A percentile compares a stretch with the other conserved stretches of the same genome.
Conservation (phyloP, 2,888 invertebrate species). For the Ectemnius continuus region DNA sequence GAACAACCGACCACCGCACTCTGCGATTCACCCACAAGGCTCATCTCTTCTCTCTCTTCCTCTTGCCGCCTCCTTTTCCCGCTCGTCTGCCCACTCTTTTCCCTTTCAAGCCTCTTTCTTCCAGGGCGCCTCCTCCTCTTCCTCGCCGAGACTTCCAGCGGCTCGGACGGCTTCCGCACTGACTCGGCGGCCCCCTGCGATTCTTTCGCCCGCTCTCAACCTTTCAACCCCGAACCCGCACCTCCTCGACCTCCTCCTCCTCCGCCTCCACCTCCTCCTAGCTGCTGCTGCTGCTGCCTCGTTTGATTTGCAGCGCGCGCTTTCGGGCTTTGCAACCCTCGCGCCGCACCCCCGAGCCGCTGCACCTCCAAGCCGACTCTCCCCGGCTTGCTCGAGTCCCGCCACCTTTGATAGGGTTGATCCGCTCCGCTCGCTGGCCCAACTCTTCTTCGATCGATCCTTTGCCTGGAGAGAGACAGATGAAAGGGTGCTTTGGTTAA, state of each 20-base stretch:
- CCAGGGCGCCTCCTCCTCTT: conserved; percentile 26
- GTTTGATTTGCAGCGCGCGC: not conserved
- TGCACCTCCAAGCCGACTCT: not conserved
- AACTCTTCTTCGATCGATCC: conserved; percentile 42
- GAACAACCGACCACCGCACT: conserved; percentile 65
- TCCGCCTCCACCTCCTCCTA: conserved; percentile 21
- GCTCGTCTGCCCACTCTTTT: conserved; percentile 20
- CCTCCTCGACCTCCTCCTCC: conserved; percentile 17
- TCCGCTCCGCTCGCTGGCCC: not conserved
- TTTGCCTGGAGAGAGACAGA: conserved; percentile 26
- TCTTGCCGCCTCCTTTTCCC: conserved; percentile 16
- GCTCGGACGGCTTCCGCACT: not conserved
- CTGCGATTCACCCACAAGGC: conserved; percentile 63
- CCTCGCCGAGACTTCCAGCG: conserved; percentile 27
- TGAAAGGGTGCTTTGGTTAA: conserved; percentile 25
- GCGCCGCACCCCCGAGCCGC: not conserved
- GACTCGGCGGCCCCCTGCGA: conserved; percentile 1
- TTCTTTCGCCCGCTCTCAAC: conserved; percentile 2
- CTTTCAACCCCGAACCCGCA: not conserved
- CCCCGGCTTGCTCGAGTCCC: not conserved
- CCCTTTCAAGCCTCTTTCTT: conserved; percentile 20
- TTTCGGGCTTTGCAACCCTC: conserved; percentile 2
- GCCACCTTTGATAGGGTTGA: conserved; percentile 6
- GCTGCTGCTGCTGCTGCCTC: no score
- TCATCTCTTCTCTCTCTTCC: conserved; percentile 65